Evolutionary conservation across 1,140 invertebrate genomes (phyloP).

Genomic region (Ceratina australensis): DNA sequence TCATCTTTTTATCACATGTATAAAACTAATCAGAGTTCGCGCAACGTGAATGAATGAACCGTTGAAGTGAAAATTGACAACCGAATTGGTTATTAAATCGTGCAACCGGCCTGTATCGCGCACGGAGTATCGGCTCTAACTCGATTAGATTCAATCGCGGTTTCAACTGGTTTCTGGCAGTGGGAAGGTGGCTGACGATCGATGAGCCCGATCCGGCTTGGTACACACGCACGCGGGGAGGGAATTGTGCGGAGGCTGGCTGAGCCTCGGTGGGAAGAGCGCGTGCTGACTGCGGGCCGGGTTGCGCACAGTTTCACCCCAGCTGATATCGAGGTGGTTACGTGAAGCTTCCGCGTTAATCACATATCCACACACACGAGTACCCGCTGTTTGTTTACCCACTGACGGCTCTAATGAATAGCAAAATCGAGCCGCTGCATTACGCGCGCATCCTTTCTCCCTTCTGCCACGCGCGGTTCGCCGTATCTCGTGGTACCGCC

Average conservation of each 20-base stretch:
- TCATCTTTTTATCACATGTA: no score
- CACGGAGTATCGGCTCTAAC: neutral
- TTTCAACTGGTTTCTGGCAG: slow-evolving; percentile 37
- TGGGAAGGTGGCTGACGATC: slow-evolving; percentile 55
- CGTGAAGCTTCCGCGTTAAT: slow-evolving; percentile 71
- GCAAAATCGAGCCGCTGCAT: slow-evolving; percentile 71
- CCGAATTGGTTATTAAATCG: neutral
- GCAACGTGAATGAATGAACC: no score
- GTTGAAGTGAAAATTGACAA: neutral
- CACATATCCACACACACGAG: slow-evolving; percentile 70
- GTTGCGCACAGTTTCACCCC: slow-evolving; percentile 48
- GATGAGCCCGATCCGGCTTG: slow-evolving; percentile 58
- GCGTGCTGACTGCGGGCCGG: slow-evolving; percentile 44
- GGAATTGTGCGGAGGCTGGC: neutral
- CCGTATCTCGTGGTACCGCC: slow-evolving; percentile 3
- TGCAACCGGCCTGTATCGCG: neutral
- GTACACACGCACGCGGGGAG: slow-evolving; percentile 15
- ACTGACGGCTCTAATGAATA: slow-evolving; percentile 74
- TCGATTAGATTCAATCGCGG: slow-evolving; percentile 30
- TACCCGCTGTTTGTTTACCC: slow-evolving; percentile 70
- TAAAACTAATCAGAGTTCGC: no score
- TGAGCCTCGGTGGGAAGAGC: slow-evolving; percentile 50
- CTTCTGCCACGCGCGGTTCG: slow-evolving; percentile 11
- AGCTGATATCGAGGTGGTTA: slow-evolving; percentile 67
- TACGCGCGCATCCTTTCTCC: slow-evolving; percentile 44